Evolutionary conservation across 2,113 vertebrate species (phyloP).

Genomic region (Halcyon senegalensis): DNA sequence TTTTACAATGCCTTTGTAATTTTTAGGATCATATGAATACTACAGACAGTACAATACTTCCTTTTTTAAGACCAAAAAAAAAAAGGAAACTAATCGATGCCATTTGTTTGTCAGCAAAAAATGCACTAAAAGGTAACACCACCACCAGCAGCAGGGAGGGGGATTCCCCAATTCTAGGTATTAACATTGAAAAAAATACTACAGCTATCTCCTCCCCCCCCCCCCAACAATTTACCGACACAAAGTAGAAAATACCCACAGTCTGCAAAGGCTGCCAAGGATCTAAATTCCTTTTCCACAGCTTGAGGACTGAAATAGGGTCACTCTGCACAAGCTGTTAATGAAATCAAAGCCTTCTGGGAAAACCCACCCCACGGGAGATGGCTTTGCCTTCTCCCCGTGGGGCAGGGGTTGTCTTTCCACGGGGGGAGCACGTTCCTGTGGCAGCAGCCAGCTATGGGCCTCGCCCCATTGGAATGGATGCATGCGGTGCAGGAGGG

Average conservation of each 20-base stretch:
- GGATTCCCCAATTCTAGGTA: not conserved
- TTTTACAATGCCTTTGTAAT: not conserved
- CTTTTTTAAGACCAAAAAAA: not conserved
- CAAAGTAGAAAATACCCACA: not conserved
- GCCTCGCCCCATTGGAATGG: too few species aligned
- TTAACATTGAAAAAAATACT: not conserved
- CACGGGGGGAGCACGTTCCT: rapidly evolving
- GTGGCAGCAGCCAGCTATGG: rapidly evolving
- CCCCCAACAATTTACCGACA: not conserved
- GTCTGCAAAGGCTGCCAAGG: not conserved
- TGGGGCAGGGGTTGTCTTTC: rapidly evolving
- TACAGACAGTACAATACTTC: constrained; percentile 7
- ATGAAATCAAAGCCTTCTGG: not conserved
- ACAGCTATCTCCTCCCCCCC: not conserved
- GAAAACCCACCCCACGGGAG: rapidly evolving
- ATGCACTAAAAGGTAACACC: constrained; percentile 9
- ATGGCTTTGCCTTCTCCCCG: not conserved
- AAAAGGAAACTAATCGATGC: not conserved
- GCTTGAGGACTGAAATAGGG: not conserved
- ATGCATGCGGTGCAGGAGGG: rapidly evolving
- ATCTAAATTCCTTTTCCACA: not conserved
- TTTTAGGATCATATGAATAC: constrained; percentile 14
- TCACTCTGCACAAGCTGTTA: not conserved
- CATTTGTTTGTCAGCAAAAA: constrained; percentile 33
- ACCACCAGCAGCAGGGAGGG: not conserved